These are phyloP conservation scores for Eciton burchellii DNA, from an alignment of 1,140 invertebrate genomes.

Conservation along the genomic window DNA sequence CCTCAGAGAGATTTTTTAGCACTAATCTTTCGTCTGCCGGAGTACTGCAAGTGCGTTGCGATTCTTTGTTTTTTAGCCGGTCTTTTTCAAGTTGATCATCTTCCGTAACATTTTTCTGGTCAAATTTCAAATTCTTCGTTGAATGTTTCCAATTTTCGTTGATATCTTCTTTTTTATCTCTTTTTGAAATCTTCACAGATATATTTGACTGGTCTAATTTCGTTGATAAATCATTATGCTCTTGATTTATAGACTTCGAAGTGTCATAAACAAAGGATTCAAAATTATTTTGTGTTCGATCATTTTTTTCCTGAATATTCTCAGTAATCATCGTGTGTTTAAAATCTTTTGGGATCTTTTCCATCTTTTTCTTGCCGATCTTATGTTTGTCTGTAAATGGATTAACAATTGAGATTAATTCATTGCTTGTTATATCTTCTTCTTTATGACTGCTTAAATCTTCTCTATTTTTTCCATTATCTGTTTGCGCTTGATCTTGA, in stretches of 20 bases:
- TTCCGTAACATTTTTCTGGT: neutral
- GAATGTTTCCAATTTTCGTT: slow-evolving; percentile 50
- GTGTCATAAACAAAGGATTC: slow-evolving; percentile 19
- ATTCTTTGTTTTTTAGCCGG: neutral
- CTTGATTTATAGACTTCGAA: slow-evolving; percentile 24
- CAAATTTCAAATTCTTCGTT: neutral
- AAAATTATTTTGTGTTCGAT: slow-evolving; percentile 4
- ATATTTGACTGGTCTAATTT: slow-evolving; percentile 4
- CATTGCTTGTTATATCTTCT: neutral
- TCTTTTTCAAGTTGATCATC: slow-evolving; percentile 13
- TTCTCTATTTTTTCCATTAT: neutral
- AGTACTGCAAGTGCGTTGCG: slow-evolving; percentile 41
- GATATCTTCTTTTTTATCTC: neutral
- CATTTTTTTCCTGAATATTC: slow-evolving; percentile 16
- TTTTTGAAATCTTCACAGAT: slow-evolving; percentile 46
- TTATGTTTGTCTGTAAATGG: too few species aligned
- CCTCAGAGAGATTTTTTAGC: slow-evolving; percentile 60
- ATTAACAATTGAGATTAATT: too few species aligned
- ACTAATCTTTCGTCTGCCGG: slow-evolving; percentile 14
- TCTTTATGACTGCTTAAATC: neutral
- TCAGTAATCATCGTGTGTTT: neutral
- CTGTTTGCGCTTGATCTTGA: neutral
- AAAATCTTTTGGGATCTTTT: slow-evolving; percentile 71
- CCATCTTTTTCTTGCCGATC: slow-evolving; percentile 78
- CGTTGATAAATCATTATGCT: slow-evolving; percentile 3